These are phyloP conservation scores for Metacarcinus magister DNA, from an alignment of 2,888 invertebrate genomes.

Conservation along the genomic window DNA sequence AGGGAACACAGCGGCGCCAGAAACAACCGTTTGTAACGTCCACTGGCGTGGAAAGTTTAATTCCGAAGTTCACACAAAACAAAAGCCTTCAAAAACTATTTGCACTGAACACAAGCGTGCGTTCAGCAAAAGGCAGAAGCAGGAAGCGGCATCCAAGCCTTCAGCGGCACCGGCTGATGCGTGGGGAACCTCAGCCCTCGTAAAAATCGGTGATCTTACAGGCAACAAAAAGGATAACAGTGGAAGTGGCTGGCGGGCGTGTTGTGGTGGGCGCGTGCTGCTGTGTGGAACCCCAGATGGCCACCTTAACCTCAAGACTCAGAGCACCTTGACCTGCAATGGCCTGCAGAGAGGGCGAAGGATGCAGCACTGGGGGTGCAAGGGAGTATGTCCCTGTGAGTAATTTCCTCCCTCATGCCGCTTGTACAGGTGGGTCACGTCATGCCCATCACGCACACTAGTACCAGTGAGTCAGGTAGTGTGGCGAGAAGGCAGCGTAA, in stretches of 20 bases:
- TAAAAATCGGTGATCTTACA: background rate
- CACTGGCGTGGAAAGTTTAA: slow-evolving; percentile 12
- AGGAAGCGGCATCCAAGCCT: background rate
- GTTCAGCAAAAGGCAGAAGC: background rate
- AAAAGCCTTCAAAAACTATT: slow-evolving; percentile 8
- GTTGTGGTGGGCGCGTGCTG: background rate
- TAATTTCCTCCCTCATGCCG: too few relatives aligned
- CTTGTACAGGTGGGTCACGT: too few relatives aligned
- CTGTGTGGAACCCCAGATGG: background rate
- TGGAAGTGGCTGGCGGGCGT: background rate
- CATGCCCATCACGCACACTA: too few relatives aligned
- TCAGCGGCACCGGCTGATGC: background rate
- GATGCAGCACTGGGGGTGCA: background rate
- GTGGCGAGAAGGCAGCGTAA: too few relatives aligned
- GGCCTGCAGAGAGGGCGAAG: background rate
- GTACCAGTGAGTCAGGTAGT: too few relatives aligned
- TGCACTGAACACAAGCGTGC: background rate
- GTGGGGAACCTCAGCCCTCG: background rate
- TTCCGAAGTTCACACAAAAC: background rate
- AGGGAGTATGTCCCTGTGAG: too few relatives aligned
- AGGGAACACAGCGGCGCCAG: background rate
- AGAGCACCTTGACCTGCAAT: background rate
- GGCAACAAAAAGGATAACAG: background rate
- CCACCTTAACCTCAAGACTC: background rate
- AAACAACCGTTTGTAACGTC: background rate